Evolutionary conservation across 2,797 vertebrate genomes (phyloP).

Genomic region (Cossypha niveicapilla): DNA sequence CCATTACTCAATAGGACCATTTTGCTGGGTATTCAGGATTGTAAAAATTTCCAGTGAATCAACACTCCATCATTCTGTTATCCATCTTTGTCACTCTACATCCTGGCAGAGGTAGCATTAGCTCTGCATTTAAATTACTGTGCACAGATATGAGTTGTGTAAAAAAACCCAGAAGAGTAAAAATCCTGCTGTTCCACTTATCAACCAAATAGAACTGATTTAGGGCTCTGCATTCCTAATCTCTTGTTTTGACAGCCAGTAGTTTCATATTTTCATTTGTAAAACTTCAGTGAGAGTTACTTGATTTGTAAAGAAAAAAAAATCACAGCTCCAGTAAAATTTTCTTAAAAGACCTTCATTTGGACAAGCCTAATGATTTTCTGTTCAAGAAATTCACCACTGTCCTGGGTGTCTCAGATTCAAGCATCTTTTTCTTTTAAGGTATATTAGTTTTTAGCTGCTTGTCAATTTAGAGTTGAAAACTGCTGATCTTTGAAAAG

Average conservation of each 20-base stretch:
- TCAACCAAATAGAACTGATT: constrained; percentile 5
- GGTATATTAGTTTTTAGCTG: not conserved
- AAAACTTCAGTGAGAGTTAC: not conserved
- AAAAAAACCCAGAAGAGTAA: not conserved
- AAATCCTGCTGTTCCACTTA: constrained; percentile 27
- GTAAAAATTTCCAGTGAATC: constrained; percentile 27
- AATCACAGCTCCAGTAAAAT: not conserved
- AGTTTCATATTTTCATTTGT: constrained; percentile 26
- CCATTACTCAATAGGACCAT: constrained; percentile 15
- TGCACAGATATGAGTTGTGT: not conserved
- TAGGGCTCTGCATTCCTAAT: not conserved
- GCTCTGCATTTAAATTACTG: constrained; percentile 42
- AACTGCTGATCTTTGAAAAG: not conserved
- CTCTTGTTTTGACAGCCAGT: constrained; percentile 17
- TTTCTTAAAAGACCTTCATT: not conserved
- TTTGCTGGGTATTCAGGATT: constrained; percentile 7
- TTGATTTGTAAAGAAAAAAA: not conserved
- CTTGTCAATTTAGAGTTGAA: not conserved
- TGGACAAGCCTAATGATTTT: not conserved
- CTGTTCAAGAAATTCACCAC: not conserved
- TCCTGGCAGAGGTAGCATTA: constrained; percentile 16
- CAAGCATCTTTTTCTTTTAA: not conserved
- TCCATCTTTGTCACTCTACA: not conserved
- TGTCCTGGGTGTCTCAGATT: not conserved
- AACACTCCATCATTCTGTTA: constrained; percentile 26